Base-by-base conservation (phyloP, 2,113 vertebrate species). In the Lagopus leucura region DNA sequence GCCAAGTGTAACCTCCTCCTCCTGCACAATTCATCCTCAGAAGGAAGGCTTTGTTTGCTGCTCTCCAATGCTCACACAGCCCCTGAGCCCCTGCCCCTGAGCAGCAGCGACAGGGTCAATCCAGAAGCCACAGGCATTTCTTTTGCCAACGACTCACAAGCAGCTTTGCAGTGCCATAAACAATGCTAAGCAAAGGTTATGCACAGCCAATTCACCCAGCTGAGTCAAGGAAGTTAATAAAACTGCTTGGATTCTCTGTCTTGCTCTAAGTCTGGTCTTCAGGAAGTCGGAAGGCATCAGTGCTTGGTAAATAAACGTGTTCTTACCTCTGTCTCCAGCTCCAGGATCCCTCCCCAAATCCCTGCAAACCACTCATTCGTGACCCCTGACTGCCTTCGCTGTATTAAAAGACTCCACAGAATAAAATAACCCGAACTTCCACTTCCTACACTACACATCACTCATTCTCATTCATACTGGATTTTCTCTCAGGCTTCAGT, bases 101-200 rank as follows among this genome's bases (percentile, higher is more conserved):
- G 64, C 72, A 4, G 63, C 45, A 63, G 54, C 1, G 1, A 19
- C 50, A 19, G 47, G 60, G 45, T 87, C 25, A 64, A 21, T 70
- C 0, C 20, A 38, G 72, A 77, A 76, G 38, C 11, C 24, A 84
- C 71, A 92, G 78, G 57, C 40, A 34, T 38, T 79, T 70, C 38
- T 80, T 89, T 61, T 38, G 36, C 61, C 76, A 83, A 22, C 0
- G 7, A 48, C 45, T 47, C 55, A 66, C 9, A 74, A 45, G 16
- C 19, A 89, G 38, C 78, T 73, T 60, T 63, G 64, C 89, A 73
- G 67, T 45, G n/a, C 75, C 92, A 42, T 32, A 86, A 91, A 79
- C 65, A 54, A 88, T 88, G 42, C 42, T 42, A 88, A 88, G 67
- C 60, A 89, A 57, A 91, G 84, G 63, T 92, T 82, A 92, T 10